Percentiles rank a stretch among this genome's conserved stretches.
phyloP scores from a whole-genome alignment of 2,888 invertebrate species.

The Drosophila macrothrix region DNA sequence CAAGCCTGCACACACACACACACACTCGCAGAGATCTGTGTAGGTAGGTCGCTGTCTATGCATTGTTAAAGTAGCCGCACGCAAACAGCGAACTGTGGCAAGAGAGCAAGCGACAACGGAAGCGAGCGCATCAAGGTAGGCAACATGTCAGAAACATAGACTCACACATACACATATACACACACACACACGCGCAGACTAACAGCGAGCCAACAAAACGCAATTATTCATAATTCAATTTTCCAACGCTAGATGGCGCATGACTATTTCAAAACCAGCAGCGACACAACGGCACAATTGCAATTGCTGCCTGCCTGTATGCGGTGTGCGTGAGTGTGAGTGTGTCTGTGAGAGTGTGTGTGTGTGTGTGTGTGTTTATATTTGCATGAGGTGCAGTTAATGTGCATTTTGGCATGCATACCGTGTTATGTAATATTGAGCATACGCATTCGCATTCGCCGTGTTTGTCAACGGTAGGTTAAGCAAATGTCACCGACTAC shows the following conservation, averaged over 20 bases:
- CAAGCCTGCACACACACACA: constrained; percentile 36
- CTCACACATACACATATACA: background rate
- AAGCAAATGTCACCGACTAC: constrained; percentile 67
- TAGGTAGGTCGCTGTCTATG: constrained; percentile 3
- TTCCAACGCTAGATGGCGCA: constrained; percentile 71
- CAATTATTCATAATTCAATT: constrained; percentile 79
- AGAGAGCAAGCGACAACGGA: constrained; percentile 8
- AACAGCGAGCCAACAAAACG: constrained; percentile 55
- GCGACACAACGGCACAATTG: constrained; percentile 47
- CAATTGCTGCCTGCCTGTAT: constrained; percentile 20
- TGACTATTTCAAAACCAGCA: constrained; percentile 66
- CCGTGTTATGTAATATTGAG: constrained; percentile 73
- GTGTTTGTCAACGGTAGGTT: constrained; percentile 66
- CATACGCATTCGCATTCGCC: constrained; percentile 65
- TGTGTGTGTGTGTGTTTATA: constrained; percentile 10
- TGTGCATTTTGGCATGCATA: constrained; percentile 78
- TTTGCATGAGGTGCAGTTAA: constrained; percentile 56
- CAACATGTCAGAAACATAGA: constrained; percentile 37
- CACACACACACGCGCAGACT: background rate
- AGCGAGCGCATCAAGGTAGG: constrained; percentile 56
- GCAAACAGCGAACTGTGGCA: constrained; percentile 14
- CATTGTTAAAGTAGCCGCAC: constrained; percentile 40
- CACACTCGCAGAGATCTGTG: background rate
- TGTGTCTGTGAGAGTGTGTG: constrained; percentile 2
- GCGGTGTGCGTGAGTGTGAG: constrained; percentile 3